Evolutionary conservation across 2,113 vertebrate genomes (phyloP).

Genomic region (Lutjanus erythropterus): DNA sequence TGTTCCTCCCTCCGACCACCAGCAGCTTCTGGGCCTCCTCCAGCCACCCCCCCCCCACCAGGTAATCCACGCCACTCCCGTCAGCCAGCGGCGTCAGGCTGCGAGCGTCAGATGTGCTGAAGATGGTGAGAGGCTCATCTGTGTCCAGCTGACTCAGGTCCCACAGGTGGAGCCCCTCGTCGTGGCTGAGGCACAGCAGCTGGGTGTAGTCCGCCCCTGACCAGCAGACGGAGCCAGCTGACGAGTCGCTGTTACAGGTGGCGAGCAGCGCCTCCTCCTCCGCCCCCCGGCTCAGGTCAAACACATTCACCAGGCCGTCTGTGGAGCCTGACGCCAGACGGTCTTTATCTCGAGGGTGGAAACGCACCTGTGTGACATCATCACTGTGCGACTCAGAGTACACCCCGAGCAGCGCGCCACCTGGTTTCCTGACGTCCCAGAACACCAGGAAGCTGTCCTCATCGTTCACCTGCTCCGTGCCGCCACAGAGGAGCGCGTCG

Average conservation of each 20-base stretch:
- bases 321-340: conserved; percentile 90
- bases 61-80: conserved; percentile 84
- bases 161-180: conserved; percentile 95
- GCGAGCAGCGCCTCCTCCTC: conserved; percentile 92
- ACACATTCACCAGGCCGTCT: conserved; percentile 95
- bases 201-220: conserved; percentile 84
- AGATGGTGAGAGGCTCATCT: conserved; percentile 86
- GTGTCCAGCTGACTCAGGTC: conserved; percentile 89
- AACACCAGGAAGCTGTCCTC: conserved; percentile 93
- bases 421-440: conserved; percentile 89
- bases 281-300: conserved; percentile 88
- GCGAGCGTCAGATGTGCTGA: conserved; percentile 86
- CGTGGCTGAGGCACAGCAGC: conserved; percentile 90
- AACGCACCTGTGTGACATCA: conserved; percentile 93
- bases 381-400: conserved; percentile 97
- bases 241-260: conserved; percentile 93
- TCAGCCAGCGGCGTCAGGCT: conserved; percentile 47
- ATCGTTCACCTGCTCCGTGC: conserved; percentile 89
- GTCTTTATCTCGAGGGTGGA: conserved; percentile 89
- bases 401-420: conserved; percentile 83
- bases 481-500: conserved; percentile 90
- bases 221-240: conserved; percentile 90
- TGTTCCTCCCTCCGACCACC: conserved; percentile 87
- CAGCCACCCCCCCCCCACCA: conserved; percentile 91
- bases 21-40: conserved; percentile 85